A percentile compares a stretch with the other conserved stretches of the same genome.
phyloP scores from a whole-genome alignment of 2,888 invertebrate genomes.

The Sinhomidia bicolor region DNA sequence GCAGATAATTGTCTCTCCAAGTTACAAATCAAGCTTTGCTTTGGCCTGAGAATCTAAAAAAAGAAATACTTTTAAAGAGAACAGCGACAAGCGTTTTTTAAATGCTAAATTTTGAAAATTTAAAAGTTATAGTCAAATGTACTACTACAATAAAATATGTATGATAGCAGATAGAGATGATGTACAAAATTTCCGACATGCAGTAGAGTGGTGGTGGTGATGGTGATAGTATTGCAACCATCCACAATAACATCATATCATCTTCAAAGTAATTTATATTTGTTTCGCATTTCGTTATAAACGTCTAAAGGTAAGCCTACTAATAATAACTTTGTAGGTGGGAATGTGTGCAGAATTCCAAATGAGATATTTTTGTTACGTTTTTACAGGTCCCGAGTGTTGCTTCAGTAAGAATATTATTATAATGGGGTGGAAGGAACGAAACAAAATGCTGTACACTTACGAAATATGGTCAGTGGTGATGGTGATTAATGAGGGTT shows the following conservation, averaged over 20 bases:
- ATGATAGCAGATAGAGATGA: not conserved
- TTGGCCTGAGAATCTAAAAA: slow-evolving; percentile 1
- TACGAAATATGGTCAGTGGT: slow-evolving; percentile 13
- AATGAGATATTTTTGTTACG: not conserved
- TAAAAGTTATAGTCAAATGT: not conserved
- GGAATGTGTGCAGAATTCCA: not conserved
- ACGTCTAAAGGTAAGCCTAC: not conserved
- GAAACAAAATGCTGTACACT: not conserved
- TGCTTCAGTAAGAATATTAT: not conserved
- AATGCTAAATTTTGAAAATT: no score
- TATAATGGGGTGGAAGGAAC: no score
- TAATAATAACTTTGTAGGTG: not conserved
- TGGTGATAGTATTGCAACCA: not conserved
- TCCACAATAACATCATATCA: not conserved
- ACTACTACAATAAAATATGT: not conserved
- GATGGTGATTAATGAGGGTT: slow-evolving; percentile 28
- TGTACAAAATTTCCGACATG: not conserved
- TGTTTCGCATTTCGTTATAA: not conserved
- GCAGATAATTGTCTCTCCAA: not conserved
- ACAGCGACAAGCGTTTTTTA: not conserved
- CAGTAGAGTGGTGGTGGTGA: no score
- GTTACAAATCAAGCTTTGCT: slow-evolving; percentile 21
- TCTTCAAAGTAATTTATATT: not conserved
- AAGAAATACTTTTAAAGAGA: not conserved
- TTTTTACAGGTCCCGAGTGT: not conserved